Conservation (phyloP, 2,797 vertebrate species). For the Acropternis orthonyx region DNA sequence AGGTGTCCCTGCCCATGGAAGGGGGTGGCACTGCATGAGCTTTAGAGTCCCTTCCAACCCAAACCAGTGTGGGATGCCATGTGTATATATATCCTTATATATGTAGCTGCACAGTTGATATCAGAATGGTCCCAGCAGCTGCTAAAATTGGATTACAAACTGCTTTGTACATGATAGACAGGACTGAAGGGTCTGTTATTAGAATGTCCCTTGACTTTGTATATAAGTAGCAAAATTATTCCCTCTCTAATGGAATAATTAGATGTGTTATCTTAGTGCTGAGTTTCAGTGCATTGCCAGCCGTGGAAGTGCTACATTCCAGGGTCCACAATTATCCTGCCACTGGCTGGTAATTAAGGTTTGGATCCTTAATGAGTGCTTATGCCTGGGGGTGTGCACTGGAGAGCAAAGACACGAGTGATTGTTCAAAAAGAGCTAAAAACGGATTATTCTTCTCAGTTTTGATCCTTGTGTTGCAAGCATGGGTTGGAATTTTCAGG, state of each 20-base stretch:
- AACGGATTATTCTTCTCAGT: background rate
- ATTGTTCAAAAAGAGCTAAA: background rate
- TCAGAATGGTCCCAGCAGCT: background rate
- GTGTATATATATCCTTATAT: background rate
- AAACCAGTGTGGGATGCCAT: background rate
- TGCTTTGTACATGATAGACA: background rate
- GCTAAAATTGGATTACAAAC: background rate
- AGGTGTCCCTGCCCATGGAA: background rate
- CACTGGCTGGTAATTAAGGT: slow-evolving; percentile 2
- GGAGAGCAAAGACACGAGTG: background rate
- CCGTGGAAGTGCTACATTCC: background rate
- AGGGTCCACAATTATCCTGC: background rate
- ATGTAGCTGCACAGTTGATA: background rate
- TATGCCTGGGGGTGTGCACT: background rate
- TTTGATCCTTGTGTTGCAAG: background rate
- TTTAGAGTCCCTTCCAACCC: background rate
- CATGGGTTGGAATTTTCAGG: background rate
- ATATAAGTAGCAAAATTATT: background rate
- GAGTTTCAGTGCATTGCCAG: background rate
- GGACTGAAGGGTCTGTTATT: background rate
- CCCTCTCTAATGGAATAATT: background rate
- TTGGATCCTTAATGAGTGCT: background rate
- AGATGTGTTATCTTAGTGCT: background rate
- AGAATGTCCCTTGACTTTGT: background rate
- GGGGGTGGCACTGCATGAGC: rapidly evolving